Evolutionary conservation across 2,113 vertebrate genomes (phyloP).

Genomic region (Mormoops blainvillei): DNA sequence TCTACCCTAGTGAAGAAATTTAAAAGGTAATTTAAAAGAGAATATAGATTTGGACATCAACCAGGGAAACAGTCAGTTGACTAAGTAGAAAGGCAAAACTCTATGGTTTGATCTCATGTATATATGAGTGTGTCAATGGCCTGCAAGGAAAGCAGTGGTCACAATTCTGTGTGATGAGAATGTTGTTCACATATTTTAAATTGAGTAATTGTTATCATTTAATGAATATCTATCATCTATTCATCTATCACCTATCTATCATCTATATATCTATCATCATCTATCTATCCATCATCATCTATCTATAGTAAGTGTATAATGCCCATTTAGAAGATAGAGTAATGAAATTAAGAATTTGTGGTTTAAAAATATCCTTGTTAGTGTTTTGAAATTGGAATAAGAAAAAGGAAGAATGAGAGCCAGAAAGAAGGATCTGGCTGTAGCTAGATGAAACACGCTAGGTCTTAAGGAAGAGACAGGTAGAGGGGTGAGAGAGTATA

Average conservation of each 20-base stretch:
- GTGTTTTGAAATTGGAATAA: background rate
- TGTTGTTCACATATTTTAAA: background rate
- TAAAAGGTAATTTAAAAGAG: background rate
- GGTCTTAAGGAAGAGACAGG: background rate
- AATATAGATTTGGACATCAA: background rate
- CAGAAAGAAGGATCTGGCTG: background rate
- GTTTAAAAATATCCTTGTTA: background rate
- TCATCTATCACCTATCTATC: background rate
- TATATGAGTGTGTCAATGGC: background rate
- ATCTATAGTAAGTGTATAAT: background rate
- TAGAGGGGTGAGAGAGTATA: fast-evolving
- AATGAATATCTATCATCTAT: background rate
- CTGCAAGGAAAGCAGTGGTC: background rate
- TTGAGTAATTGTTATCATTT: background rate
- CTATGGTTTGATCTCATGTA: background rate
- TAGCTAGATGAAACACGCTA: background rate
- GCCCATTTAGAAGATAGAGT: background rate
- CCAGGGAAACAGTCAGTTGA: background rate
- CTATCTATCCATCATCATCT: background rate
- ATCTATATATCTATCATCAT: background rate
- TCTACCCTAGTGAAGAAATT: background rate
- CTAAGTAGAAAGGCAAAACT: background rate
- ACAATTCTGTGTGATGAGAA: background rate
- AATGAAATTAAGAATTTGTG: background rate
- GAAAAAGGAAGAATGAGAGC: background rate